phyloP scores from a whole-genome alignment of 2,797 vertebrate species.

The Phoebastria nigripes region DNA sequence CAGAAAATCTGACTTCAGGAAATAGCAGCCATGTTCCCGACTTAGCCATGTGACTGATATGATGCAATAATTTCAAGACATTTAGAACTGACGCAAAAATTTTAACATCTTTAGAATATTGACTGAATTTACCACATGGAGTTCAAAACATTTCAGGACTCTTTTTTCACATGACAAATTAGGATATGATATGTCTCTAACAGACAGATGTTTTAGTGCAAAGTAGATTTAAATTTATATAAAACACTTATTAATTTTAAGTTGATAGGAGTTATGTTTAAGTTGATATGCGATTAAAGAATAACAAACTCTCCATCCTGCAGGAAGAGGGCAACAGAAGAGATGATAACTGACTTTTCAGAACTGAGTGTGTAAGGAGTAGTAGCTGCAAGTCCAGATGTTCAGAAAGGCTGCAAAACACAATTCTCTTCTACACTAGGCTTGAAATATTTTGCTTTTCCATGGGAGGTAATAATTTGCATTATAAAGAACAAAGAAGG shows the following conservation, averaged over 20 bases:
- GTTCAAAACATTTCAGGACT: neutral
- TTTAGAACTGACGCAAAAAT: neutral
- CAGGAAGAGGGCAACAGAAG: neutral
- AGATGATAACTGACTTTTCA: neutral
- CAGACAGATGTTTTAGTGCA: neutral
- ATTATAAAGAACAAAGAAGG: neutral
- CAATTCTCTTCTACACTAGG: neutral
- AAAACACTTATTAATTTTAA: neutral
- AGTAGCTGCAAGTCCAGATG: neutral
- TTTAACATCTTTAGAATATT: fast-evolving
- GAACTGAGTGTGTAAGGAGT: neutral
- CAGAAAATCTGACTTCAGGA: neutral
- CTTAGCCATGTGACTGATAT: fast-evolving
- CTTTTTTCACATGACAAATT: neutral
- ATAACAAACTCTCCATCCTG: neutral
- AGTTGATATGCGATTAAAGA: neutral
- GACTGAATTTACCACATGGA: neutral
- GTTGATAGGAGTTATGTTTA: neutral
- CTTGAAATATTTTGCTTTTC: neutral
- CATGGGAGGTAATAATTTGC: neutral
- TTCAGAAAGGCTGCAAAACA: neutral
- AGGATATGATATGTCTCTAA: neutral
- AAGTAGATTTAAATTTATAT: neutral
- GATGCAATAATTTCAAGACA: neutral
- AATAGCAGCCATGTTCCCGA: fast-evolving